These are phyloP conservation scores for Elgaria multicarinata DNA, from an alignment of 2,113 vertebrate genomes.

Conservation along the genomic window DNA sequence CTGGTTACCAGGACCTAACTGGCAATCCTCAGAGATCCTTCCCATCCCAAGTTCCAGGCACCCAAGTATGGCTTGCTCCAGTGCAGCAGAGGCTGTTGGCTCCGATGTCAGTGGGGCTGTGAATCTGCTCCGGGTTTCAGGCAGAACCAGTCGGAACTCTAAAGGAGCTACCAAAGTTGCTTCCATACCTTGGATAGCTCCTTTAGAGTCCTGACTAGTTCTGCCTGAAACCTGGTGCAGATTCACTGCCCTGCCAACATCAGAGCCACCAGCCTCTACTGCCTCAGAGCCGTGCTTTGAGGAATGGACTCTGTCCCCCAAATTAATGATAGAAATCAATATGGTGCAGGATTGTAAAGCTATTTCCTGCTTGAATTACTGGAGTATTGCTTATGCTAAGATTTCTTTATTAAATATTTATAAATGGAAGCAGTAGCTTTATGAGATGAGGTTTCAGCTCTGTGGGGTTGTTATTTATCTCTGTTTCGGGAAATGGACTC, in stretches of 20 bases:
- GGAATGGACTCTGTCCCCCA: background rate
- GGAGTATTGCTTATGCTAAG: background rate
- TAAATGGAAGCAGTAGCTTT: conserved; percentile 23
- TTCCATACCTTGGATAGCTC: too few relatives aligned
- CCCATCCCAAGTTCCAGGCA: background rate
- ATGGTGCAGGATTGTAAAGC: conserved; percentile 10
- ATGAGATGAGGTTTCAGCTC: background rate
- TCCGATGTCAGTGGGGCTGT: too few relatives aligned
- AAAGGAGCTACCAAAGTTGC: too few relatives aligned
- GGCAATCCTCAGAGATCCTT: background rate
- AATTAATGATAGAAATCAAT: conserved; percentile 8
- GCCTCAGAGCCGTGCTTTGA: background rate
- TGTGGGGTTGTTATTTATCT: conserved; percentile 12
- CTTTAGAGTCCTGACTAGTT: too few relatives aligned
- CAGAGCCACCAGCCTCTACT: too few relatives aligned
- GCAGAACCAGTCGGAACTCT: too few relatives aligned
- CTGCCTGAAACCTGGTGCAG: too few relatives aligned
- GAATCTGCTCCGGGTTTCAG: too few relatives aligned
- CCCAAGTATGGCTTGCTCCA: background rate
- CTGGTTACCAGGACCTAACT: background rate
- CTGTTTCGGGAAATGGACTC: conserved; percentile 36
- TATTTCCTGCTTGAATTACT: background rate
- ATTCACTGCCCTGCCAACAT: too few relatives aligned
- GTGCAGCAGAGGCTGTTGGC: too few relatives aligned
- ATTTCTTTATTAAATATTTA: conserved; percentile 1